These are phyloP conservation scores for Spongilla lacustris DNA, from an alignment of 37 sponge, comb jelly and placozoan genomes.

Conservation along the genomic window DNA sequence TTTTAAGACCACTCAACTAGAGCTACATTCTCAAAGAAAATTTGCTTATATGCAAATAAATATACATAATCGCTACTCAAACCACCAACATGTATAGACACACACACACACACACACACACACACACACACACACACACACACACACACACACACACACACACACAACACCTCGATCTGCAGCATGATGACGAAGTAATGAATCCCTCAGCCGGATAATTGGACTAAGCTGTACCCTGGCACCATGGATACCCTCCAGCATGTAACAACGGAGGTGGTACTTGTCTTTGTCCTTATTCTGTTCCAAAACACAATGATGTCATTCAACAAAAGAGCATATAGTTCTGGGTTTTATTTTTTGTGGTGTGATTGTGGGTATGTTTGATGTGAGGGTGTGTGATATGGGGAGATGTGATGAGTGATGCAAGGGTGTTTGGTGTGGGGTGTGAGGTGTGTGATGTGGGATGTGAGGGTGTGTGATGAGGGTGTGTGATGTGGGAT, in stretches of 20 bases:
- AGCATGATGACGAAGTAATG: constrained; percentile 60
- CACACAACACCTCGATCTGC: constrained; percentile 62
- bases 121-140: constrained; percentile 10
- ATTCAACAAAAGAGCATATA: constrained; percentile 69
- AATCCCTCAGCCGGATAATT: constrained; percentile 64
- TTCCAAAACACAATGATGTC: constrained; percentile 77
- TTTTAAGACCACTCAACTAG: too few relatives aligned
- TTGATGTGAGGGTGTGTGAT: background rate
- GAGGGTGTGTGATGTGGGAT: too few relatives aligned
- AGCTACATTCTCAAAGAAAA: too few relatives aligned
- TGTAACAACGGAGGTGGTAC: constrained; percentile 61
- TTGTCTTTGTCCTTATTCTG: constrained; percentile 55
- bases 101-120: constrained; percentile 25
- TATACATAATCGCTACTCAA: too few relatives aligned
- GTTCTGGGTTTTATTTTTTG: too few relatives aligned
- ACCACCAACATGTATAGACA: too few relatives aligned
- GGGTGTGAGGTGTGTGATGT: constrained; percentile 2
- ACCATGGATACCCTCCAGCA: constrained; percentile 43
- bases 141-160: constrained; percentile 6
- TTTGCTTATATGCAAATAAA: too few relatives aligned
- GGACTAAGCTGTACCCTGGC: constrained; percentile 68
- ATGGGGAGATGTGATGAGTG: background rate
- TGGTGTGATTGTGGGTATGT: too few relatives aligned
- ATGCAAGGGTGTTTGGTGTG: background rate
- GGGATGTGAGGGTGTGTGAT: too few relatives aligned